A percentile compares a stretch with the other conserved stretches of the same genome.
Evolutionary conservation across 2,113 vertebrate genomes (phyloP).

Genomic region (Thryonomys swinderianus): DNA sequence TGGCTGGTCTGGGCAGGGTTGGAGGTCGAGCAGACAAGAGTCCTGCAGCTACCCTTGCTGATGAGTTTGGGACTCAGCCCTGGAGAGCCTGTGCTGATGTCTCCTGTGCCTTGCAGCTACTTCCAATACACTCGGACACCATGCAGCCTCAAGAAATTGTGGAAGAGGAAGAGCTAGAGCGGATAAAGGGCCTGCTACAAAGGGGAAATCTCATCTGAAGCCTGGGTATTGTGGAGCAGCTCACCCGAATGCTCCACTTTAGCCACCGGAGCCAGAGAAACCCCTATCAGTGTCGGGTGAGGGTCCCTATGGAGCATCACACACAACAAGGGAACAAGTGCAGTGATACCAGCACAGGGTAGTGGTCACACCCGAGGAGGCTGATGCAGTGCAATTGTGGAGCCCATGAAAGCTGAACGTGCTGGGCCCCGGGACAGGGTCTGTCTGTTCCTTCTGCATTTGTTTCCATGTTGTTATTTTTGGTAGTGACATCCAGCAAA

Average conservation of each 20-base stretch:
- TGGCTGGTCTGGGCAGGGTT: slow-evolving; percentile 5
- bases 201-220: slow-evolving; percentile 85
- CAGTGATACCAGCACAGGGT: not conserved
- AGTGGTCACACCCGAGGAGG: slow-evolving; percentile 2
- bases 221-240: slow-evolving; percentile 83
- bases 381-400: not conserved
- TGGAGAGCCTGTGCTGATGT: not conserved
- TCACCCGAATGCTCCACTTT: slow-evolving; percentile 77
- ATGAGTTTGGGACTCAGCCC: not conserved
- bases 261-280: not conserved
- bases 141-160: slow-evolving; percentile 85
- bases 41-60: not conserved
- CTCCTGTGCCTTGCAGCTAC: slow-evolving; percentile 62
- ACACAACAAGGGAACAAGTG: not conserved
- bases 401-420: not conserved
- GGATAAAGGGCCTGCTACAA: slow-evolving; percentile 81
- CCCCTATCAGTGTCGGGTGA: slow-evolving; percentile 75
- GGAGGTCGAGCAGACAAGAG: not conserved
- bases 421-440: not conserved
- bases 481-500: not conserved
- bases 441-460: not conserved
- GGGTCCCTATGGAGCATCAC: not conserved
- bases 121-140: slow-evolving; percentile 62
- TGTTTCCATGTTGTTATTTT: not conserved
- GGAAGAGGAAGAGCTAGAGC: slow-evolving; percentile 85